These are phyloP conservation scores for Tenthredo notha DNA, from an alignment of 2,888 invertebrate genomes.

Conservation along the genomic window DNA sequence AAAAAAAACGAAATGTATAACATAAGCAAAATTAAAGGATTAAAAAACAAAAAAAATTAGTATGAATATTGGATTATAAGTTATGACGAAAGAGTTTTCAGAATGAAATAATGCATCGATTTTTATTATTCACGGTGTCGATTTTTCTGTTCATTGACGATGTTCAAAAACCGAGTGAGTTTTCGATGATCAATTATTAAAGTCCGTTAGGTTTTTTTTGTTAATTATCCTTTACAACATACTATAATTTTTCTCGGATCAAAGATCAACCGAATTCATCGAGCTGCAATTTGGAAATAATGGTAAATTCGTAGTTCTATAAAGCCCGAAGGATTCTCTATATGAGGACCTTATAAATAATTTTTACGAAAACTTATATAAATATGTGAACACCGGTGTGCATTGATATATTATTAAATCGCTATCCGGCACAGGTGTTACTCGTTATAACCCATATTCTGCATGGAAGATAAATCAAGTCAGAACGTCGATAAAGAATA, in stretches of 20 bases:
- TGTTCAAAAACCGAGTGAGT: neutral
- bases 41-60: neutral
- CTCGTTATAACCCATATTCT: neutral
- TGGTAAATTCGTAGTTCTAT: neutral
- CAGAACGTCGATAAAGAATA: constrained; percentile 26
- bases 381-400: neutral
- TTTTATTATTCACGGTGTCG: neutral
- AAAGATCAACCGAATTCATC: constrained; percentile 11
- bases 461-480: constrained; percentile 1
- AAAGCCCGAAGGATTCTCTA: neutral
- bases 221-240: neutral
- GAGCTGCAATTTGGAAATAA: neutral
- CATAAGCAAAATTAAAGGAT: no score
- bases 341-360: neutral
- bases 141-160: neutral
- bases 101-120: neutral
- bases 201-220: neutral
- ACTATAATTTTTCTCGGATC: neutral
- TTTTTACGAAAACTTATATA: neutral
- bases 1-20: neutral
- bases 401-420: neutral
- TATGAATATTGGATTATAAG: neutral
- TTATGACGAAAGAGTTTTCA: constrained; percentile 7
- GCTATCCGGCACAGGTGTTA: neutral
- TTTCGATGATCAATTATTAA: neutral